Evolutionary conservation across 2,888 invertebrate species (phyloP), one percentile per base, ranked within the genome.

Genomic region (Darwinula stevensoni): DNA sequence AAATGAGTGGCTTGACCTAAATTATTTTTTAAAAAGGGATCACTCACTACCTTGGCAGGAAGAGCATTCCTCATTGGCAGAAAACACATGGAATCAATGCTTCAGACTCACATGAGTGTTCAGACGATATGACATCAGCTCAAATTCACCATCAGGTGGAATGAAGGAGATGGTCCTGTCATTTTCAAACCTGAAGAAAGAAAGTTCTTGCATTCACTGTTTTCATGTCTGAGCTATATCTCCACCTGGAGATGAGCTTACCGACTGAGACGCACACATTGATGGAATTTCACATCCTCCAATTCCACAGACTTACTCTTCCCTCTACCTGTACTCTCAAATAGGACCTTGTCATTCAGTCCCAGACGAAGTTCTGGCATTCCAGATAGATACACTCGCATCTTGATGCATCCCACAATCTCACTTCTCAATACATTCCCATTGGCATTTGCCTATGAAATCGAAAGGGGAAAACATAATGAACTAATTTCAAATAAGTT

Each of bases 141-240:
- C 94, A 57, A 97, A 94, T 51, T 94, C 94, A 13, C 94, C 94
- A 58, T 94, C 94, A 0, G 94, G 94, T 34, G 94, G 94, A 45
- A 97, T 88, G 50, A 97, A 94, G 0, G 82, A 88, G 42, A 91
- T 91, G 1, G 94, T 97, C 34, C 94, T 64, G 50, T 97, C 94
- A 50, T 91, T 91, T 51, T 97, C 94, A 52, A 94, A 94, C 34
- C 48, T 48, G 36, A 3, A 34, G 27, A 31, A 9, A 22, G n/a
- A 22, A 9, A n/a, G n/a, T n/a, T 9, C 22, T 22, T 22, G n/a
- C 9, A n/a, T 9, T 9, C 22, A 22, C 9, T 22, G 9, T n/a
- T 22, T 22, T 6, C 6, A 22, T n/a, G 6, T 9, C 22, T 6
- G n/a, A 22, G 22, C n/a, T 6, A 9, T 22, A 9, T 22, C 22